Base-by-base conservation (phyloP, 2,797 vertebrate species). In the Holocentrus rufus region DNA sequence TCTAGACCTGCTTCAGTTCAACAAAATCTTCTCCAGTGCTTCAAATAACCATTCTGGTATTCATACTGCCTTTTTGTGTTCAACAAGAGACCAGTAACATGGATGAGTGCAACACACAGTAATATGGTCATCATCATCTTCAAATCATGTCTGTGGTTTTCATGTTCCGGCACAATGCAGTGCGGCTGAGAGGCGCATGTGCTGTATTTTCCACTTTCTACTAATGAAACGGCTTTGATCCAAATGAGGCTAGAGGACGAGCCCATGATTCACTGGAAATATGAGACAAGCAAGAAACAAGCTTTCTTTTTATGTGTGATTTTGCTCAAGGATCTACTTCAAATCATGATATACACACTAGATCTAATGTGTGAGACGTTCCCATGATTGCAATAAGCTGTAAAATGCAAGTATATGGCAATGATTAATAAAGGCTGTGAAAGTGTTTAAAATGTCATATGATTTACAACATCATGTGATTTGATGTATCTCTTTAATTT, bases 171-270 rank as follows among this genome's bases (percentile, higher is more conserved):
- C 57, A 61, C 18, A n/a, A 20, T 23, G 63, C 39, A 69, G 50
- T 42, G 55, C 55, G 25, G 27, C 10, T 23, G 27, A 71, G 13
- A 58, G 58, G 58, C 13, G 34, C 7, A 63, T 74, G 44, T 52
- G 54, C 74, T 84, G 81, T 75, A 66, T 36, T 84, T 87, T 87
- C 80, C 79, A 77, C 39, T 78, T 74, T 70, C 27, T 23, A 14
- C 61, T 27, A 17, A 52, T 72, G 39, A 67, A 56, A 62, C 62
- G 27, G 65, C 23, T 63, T 72, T 65, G 61, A 74, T n/a, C 85
- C 66, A 81, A 25, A 58, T 30, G 17, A n/a, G 23, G 9, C 54
- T 34, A 52, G 13, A 27, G 72, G 52, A 69, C 74, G 63, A 62
- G 67, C 76, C 76, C 65, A 14, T 74, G 78, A 76, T 53, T 84